Evolutionary conservation across 2,888 invertebrate species (phyloP), one percentile per base, ranked within the genome.

Genomic region (Tillus elongatus): DNA sequence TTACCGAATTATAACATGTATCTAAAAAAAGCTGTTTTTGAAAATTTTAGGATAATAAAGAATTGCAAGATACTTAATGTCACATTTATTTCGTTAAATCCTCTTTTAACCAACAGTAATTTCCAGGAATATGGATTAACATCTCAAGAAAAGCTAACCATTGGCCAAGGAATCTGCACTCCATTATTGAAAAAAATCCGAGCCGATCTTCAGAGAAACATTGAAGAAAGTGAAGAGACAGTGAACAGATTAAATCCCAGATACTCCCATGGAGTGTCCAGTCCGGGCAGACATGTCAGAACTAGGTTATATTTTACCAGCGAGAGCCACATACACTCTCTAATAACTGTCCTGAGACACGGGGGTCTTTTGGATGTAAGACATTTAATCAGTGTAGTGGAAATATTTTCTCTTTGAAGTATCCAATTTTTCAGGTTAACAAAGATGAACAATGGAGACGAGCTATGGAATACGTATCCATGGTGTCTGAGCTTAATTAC

Each of bases 251-350:
- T 98, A 13, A 96, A 98, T 71, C 96, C 97, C 2, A 82, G 90
- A 75, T 97, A 96, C 69, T 93, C 93, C 13, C 92, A 93, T 65
- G 97, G 97, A 28, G 97, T 98, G 44, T 91, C 95, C 27, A 93
- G 95, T 56, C 98, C 98, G 14, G 93, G 96, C 30, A 75, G 98
- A 29, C 97, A 98, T 70, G 98, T 98, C 14, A 77, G 97, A 45
- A 98, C 97, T 4, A 77, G 98, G n/a, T 74, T 99, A 28, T 99
- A 99, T 70, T 99, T 98, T 67, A 99, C 98, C 2, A 96, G 95
- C 63, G 98, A 98, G 71, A 93, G 93, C 61, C 98, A 99, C 68
- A 92, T 98, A 44, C 98, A 99, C 69, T 97, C 96, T 6, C 69
- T 99, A 44, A 77, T 99, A 46, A 97, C 96, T 2, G 89, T 97